phyloP scores from a whole-genome alignment of 2,113 vertebrate species.

The Athene cunicularia region DNA sequence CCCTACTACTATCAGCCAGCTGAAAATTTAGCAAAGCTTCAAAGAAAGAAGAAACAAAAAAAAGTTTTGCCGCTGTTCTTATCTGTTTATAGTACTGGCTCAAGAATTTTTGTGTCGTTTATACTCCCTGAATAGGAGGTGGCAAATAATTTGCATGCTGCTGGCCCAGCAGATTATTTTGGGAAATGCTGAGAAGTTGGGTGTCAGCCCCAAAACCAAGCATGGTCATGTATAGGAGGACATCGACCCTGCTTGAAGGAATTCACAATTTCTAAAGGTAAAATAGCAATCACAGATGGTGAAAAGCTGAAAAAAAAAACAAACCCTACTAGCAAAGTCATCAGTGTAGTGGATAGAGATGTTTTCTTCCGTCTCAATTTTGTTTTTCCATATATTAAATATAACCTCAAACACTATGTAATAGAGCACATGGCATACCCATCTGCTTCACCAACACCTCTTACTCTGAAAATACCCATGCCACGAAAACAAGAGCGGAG shows the following conservation, averaged over 20 bases:
- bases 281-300: not conserved
- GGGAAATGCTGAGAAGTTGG: not conserved
- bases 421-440: not conserved
- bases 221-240: not conserved
- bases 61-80: not conserved
- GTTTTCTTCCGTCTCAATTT: not conserved
- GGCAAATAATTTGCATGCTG: not conserved
- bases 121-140: not conserved
- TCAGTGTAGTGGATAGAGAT: not conserved
- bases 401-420: not conserved
- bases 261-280: not conserved
- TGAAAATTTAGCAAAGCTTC: not conserved
- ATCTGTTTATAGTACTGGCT: not conserved
- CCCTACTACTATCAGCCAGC: not conserved
- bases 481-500: rapidly evolving
- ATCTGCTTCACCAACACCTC: constrained; percentile 1
- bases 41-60: not conserved
- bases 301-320: not conserved
- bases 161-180: not conserved
- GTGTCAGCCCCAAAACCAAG: not conserved
- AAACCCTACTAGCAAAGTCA: not conserved
- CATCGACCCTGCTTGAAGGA: rapidly evolving
- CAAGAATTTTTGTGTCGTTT: not conserved
- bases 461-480: not conserved
- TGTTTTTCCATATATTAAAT: not conserved